Conservation (phyloP, 2,113 vertebrate species). For the Pycnonotus jocosus region DNA sequence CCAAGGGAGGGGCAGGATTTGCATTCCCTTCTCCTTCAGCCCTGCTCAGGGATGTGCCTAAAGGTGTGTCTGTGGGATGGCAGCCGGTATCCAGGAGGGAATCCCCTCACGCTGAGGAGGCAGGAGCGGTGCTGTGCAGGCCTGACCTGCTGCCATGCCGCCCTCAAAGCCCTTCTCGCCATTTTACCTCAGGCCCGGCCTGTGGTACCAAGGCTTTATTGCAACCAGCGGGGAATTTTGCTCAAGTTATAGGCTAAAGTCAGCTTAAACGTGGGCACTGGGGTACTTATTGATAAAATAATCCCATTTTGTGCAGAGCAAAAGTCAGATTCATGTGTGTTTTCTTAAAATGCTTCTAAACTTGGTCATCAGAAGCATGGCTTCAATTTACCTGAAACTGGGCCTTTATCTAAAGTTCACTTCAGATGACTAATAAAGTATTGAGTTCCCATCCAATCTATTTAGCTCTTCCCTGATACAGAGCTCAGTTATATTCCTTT, state of each 20-base stretch:
- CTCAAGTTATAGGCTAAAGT: not conserved
- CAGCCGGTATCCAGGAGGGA: fast-evolving
- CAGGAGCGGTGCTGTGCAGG: not conserved
- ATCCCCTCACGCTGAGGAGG: not conserved
- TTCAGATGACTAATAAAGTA: not conserved
- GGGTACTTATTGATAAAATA: not conserved
- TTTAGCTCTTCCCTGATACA: not conserved
- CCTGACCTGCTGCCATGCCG: fast-evolving
- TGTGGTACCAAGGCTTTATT: not conserved
- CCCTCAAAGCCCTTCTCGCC: fast-evolving
- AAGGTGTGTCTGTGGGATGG: not conserved
- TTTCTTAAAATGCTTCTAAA: not conserved
- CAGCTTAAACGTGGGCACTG: not conserved
- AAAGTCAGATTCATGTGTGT: not conserved
- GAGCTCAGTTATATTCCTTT: not conserved
- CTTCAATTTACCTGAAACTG: not conserved
- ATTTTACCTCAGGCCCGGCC: not conserved
- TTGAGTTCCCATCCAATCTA: not conserved
- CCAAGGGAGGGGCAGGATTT: not conserved
- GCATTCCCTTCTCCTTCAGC: not conserved
- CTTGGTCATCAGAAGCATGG: not conserved
- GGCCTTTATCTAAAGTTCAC: not conserved
- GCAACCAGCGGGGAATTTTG: fast-evolving
- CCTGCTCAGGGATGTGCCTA: not conserved
- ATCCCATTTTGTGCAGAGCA: not conserved